A percentile compares a stretch with the other conserved stretches of the same genome.
Conservation (phyloP, 2,797 vertebrate species). For the Peromyscus aztecus region DNA sequence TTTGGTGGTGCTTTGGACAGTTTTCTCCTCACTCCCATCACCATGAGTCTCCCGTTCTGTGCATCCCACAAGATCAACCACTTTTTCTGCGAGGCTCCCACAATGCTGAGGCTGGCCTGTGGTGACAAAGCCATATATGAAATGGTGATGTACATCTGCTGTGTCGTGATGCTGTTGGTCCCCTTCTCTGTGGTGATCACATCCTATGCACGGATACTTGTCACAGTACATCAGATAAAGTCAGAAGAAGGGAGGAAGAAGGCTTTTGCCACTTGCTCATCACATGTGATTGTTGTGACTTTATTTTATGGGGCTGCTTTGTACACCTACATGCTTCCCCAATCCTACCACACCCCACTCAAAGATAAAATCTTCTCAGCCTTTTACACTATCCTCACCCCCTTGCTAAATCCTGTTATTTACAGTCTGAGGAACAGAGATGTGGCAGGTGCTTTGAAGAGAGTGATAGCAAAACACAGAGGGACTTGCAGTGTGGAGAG, state of each 20-base stretch:
- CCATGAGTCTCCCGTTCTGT: conserved; percentile 82
- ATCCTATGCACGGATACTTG: conserved; percentile 63
- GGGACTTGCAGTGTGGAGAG: not conserved
- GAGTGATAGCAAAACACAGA: not conserved
- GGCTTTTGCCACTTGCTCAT: conserved; percentile 72
- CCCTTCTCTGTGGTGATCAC: conserved; percentile 71
- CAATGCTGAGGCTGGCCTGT: conserved; percentile 82
- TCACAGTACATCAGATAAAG: conserved; percentile 67
- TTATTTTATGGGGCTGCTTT: conserved; percentile 77
- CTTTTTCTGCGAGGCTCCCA: conserved; percentile 84
- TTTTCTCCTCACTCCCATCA: conserved; percentile 80
- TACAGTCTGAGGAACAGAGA: conserved; percentile 79
- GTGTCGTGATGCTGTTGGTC: conserved; percentile 68
- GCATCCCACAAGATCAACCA: conserved; percentile 78
- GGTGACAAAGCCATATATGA: conserved; percentile 72
- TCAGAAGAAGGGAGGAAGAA: conserved; percentile 74
- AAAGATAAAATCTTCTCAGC: conserved; percentile 79
- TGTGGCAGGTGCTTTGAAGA: conserved; percentile 59
- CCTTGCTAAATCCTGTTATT: conserved; percentile 77
- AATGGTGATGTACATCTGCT: conserved; percentile 71
- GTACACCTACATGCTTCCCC: conserved; percentile 76
- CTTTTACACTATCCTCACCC: conserved; percentile 79
- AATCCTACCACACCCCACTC: conserved; percentile 66
- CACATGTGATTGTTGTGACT: conserved; percentile 69
- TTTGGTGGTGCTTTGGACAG: conserved; percentile 75